These are phyloP conservation scores for Steatornis caripensis DNA, from an alignment of 2,113 vertebrate species.

Conservation along the genomic window DNA sequence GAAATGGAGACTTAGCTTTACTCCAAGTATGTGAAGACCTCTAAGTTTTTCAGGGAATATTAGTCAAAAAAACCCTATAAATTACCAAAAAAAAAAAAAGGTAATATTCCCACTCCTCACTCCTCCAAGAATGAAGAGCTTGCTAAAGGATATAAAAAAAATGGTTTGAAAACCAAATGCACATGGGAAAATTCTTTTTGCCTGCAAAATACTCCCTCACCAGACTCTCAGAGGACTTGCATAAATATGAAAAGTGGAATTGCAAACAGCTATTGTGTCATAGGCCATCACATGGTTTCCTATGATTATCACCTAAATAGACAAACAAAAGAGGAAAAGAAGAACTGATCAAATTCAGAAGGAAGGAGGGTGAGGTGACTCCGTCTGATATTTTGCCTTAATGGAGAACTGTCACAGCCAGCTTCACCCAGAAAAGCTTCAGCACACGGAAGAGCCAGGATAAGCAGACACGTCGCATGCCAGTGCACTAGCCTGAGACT, in stretches of 20 bases:
- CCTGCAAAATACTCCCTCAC: background rate
- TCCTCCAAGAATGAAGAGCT: background rate
- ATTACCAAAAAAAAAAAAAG: background rate
- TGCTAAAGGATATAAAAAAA: background rate
- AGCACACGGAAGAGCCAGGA: fast-evolving
- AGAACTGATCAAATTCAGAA: background rate
- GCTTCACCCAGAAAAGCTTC: background rate
- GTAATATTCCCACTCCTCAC: background rate
- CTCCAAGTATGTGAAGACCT: background rate
- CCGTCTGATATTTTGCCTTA: background rate
- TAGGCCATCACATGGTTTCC: background rate
- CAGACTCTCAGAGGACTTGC: background rate
- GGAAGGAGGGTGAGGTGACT: background rate
- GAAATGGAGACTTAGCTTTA: background rate
- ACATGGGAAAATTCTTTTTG: background rate
- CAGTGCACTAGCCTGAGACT: background rate
- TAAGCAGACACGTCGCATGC: background rate
- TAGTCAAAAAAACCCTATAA: background rate
- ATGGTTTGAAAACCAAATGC: background rate
- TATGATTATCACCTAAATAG: background rate
- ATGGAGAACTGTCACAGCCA: background rate
- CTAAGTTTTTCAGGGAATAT: background rate
- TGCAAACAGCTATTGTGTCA: background rate
- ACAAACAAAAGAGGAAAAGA: background rate
- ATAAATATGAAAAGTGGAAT: background rate